Evolutionary conservation across 2,888 invertebrate species (phyloP).

Genomic region (Perizoma affinitatum): DNA sequence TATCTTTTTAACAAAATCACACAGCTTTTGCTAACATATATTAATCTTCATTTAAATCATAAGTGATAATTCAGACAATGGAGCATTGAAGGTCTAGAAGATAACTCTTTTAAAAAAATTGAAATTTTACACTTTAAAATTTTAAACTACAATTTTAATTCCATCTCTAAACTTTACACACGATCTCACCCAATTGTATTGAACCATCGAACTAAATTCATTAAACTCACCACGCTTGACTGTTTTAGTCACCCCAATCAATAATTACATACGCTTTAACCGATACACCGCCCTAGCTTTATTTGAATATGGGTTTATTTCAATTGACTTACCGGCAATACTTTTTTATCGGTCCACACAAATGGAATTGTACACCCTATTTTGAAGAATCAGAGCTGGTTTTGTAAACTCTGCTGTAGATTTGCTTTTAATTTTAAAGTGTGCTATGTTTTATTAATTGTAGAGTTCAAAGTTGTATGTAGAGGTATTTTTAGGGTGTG

Average conservation of each 20-base stretch:
- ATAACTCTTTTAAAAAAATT: too few species aligned
- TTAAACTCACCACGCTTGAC: constrained; percentile 75
- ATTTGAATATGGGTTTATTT: constrained; percentile 81
- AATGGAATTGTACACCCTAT: constrained; percentile 18
- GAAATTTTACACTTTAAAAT: too few species aligned
- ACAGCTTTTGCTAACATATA: too few species aligned
- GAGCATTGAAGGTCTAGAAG: too few species aligned
- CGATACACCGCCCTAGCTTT: constrained; percentile 71
- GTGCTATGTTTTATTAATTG: neutral
- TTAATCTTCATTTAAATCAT: too few species aligned
- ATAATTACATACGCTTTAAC: constrained; percentile 82
- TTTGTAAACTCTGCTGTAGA: constrained; percentile 6
- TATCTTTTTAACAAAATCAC: too few species aligned
- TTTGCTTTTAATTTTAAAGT: constrained; percentile 28
- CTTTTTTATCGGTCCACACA: constrained; percentile 11
- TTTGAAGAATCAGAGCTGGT: constrained; percentile 3
- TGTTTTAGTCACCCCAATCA: constrained; percentile 66
- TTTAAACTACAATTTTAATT: constrained; percentile 35
- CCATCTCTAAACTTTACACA: constrained; percentile 43
- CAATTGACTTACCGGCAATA: constrained; percentile 65
- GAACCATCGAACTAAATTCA: constrained; percentile 70
- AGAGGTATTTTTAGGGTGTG: constrained; percentile 42
- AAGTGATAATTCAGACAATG: too few species aligned
- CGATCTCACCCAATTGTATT: constrained; percentile 52
- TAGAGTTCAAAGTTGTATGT: constrained; percentile 31